Evolutionary conservation across 1,140 invertebrate genomes (phyloP), one percentile per base, ranked within the genome.

Genomic region (Scaptodrosophila lebanonensis): DNA sequence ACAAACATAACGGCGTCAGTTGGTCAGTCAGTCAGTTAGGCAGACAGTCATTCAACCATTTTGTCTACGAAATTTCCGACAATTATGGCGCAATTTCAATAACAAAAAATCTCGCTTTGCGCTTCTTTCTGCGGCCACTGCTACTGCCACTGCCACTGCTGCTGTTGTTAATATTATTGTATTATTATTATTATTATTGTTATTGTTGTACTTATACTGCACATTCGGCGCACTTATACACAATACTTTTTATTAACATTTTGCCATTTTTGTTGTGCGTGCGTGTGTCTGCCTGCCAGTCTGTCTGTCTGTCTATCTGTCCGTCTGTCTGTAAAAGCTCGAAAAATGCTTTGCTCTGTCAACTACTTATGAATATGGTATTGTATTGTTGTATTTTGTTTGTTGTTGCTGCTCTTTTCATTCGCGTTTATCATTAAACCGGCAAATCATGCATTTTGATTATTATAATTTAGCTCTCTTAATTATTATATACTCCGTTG

Each of bases 51-150:
- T 66, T 54, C 30, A 61, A 33, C 8, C 22, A 7, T 60, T 60
- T 63, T 57, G 44, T 47, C 53, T 27, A 53, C 35, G 20, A 68
- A 72, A 68, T 66, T 62, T 59, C 38, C 54, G 33, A 58, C 64
- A 72, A 77, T 73, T 77, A 79, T 77, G 73, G 56, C 60, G 59
- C 61, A 72, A 79, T 79, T 77, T 77, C 49, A 65, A 67, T 68
- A 72, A 65, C 59, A 44, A 65, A 67, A n/a, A 77, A 61, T 54
- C 56, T 47, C 29, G 8, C 7, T 2, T 35, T 13, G n/a, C 15
- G 38, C 16, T 47, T n/a, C 12, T 48, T 29, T 66, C 50, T 48
- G 33, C 48, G n/a, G n/a, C n/a, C n/a, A n/a, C n/a, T n/a, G n/a
- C n/a, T n/a, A n/a, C n/a, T n/a, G n/a, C n/a, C n/a, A n/a, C n/a